Base-by-base conservation (phyloP, 1,140 invertebrate species). In the Cydia amplana region DNA sequence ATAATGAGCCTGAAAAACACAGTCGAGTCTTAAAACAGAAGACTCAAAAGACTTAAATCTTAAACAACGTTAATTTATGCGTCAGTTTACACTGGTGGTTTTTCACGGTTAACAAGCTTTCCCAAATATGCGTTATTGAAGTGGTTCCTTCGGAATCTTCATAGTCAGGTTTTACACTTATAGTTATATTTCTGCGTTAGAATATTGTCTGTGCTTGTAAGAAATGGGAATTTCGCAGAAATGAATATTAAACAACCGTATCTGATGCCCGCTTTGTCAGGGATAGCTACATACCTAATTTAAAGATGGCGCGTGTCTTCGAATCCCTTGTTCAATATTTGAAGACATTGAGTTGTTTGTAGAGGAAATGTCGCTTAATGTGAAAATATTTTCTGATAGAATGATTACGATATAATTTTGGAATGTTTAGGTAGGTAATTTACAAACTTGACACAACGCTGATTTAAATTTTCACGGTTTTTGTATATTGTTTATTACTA, bases 171-270 rank as follows among this genome's bases (percentile, higher is more conserved):
- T 46, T 55, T 55, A 55, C n/a, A 55, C 1, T 6, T 60, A n/a
- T n/a, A 60, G 55, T 60, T 23, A 23, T 18, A 7, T 12, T 20
- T 60, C 55, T 60, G 55, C n/a, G 20, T 60, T 60, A 2, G 5
- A 7, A 23, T n/a, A 10, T 60, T 60, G 7, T 60, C 18, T 60
- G 20, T 60, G 55, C 20, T 23, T 60, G 7, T 60, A 60, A 60
- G 55, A 23, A 60, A 60, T 23, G 55, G 18, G n/a, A 60, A 60
- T 60, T 60, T 20, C 7, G 7, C 55, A 60, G 55, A 60, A 60
- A 60, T 60, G 55, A 60, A 60, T 60, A 60, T 60, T 60, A 23
- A 60, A 60, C 55, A 60, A 12, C 20, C 16, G 55, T 20, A 20
- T 55, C n/a, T 60, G 55, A 20, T 20, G 55, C 20, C 18, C 55